Base-by-base conservation (phyloP, 1,140 invertebrate species). In the Antheraea pernyi region DNA sequence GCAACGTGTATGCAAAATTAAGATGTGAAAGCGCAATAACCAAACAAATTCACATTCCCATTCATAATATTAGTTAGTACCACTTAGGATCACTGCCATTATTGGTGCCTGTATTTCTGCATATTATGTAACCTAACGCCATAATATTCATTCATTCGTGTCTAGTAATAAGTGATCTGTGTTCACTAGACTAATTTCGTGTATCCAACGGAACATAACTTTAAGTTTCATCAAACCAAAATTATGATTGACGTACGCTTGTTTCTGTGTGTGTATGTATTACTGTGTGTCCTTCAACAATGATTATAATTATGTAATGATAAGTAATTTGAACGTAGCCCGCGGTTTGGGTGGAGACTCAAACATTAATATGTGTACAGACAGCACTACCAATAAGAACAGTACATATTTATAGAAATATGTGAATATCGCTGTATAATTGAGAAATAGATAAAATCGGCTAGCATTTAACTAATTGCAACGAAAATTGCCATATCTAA, bases 231-330 rank as follows among this genome's bases (percentile, higher is more conserved):
- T 22, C 22, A 30, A 37, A 61, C 30, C 30, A 37, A 63, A 63
- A n/a, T 63, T 4, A 63, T 53, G 61, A 30, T 36, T 66, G 65
- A 66, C 65, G 58, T 18, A 18, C 46, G 39, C 7, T 10, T 71
- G 67, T 7, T 22, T 53, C 68, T 73, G 64, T 74, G 71, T 63
- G 64, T 70, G 71, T 63, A 69, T 76, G 19, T 53, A 1, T 13
- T 3, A 9, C 46, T 59, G 63, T 77, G 73, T 82, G 72, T 77
- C 69, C 46, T 77, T 76, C 73, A 68, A 85, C 86, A 89, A 91
- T 89, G 83, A 91, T 91, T 90, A 85, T 91, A 91, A 91, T 91
- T 91, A 89, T 85, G 80, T 91, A 91, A 91, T 91, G 90, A 89
- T 92, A 88, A 89, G 88, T 81, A 84, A 90, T 89, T 91, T 90